Conservation (phyloP, 1,140 invertebrate genomes). For the Sarcophaga peregrina region DNA sequence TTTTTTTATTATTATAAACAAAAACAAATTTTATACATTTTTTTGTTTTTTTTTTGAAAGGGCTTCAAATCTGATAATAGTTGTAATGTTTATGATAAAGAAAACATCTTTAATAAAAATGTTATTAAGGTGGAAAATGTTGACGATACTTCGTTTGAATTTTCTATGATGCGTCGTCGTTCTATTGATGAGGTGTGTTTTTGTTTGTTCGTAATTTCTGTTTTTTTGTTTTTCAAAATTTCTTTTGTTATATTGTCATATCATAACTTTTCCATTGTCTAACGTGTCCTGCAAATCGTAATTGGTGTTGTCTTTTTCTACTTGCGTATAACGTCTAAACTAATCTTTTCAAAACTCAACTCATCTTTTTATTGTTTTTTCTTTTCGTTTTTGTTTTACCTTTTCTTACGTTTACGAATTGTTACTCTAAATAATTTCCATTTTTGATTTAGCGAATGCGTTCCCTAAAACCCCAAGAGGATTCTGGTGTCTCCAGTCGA, state of each 20-base stretch:
- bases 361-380: neutral
- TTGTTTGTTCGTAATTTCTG: neutral
- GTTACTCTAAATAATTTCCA: neutral
- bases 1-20: neutral
- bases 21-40: neutral
- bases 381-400: neutral
- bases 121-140: conserved; percentile 54
- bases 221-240: neutral
- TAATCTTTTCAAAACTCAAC: neutral
- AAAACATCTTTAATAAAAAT: conserved; percentile 52
- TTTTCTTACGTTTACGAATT: neutral
- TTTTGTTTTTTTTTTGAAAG: conserved; percentile 47
- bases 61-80: conserved; percentile 55
- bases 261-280: too few species aligned
- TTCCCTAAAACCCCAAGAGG: conserved; percentile 56
- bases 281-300: neutral
- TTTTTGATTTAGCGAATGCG: conserved; percentile 54
- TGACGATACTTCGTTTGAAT: conserved; percentile 61
- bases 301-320: neutral
- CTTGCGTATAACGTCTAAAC: neutral
- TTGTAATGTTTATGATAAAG: conserved; percentile 51
- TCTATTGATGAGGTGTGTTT: conserved; percentile 63
- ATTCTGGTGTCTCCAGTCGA: conserved; percentile 64
- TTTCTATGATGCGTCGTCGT: conserved; percentile 63
- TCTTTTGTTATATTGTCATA: neutral